phyloP scores from a whole-genome alignment of 1,140 invertebrate species.

The Theocolax elegans region DNA sequence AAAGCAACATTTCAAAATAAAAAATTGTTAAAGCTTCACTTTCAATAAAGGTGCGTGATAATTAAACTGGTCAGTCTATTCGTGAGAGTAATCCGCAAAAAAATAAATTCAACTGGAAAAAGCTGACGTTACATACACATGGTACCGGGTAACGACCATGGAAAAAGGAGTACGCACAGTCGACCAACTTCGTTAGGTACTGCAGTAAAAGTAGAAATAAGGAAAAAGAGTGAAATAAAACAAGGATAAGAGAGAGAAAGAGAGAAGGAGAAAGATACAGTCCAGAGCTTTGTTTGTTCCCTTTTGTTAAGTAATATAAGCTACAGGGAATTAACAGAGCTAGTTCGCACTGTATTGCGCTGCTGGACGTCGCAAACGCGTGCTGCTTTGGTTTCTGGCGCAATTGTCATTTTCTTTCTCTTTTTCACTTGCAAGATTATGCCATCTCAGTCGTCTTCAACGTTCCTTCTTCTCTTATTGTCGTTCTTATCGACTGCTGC shows the following conservation, averaged over 20 bases:
- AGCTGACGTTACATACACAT: not conserved
- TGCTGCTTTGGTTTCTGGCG: not conserved
- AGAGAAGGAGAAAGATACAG: slow-evolving; percentile 2
- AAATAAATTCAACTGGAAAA: slow-evolving; percentile 5
- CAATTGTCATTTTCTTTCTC: not conserved
- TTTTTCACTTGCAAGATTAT: too few species aligned
- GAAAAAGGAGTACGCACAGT: not conserved
- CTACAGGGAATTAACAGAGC: slow-evolving; percentile 46
- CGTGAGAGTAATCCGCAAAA: slow-evolving; percentile 1
- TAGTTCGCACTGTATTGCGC: not conserved
- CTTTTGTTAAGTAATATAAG: slow-evolving; percentile 51
- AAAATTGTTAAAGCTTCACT: too few species aligned
- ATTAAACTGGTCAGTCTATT: not conserved
- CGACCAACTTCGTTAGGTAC: not conserved
- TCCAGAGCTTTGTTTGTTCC: slow-evolving; percentile 37
- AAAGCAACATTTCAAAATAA: too few species aligned
- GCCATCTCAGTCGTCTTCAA: too few species aligned
- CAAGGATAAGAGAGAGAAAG: not conserved
- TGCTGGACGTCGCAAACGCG: not conserved
- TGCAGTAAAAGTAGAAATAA: not conserved
- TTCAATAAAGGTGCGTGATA: too few species aligned
- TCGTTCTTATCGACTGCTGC: too few species aligned
- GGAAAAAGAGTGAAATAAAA: not conserved
- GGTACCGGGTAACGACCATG: too few species aligned
- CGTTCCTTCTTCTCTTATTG: too few species aligned